These are phyloP conservation scores for Helobdella robusta DNA, from an alignment of 2,888 invertebrate genomes.

Conservation along the genomic window DNA sequence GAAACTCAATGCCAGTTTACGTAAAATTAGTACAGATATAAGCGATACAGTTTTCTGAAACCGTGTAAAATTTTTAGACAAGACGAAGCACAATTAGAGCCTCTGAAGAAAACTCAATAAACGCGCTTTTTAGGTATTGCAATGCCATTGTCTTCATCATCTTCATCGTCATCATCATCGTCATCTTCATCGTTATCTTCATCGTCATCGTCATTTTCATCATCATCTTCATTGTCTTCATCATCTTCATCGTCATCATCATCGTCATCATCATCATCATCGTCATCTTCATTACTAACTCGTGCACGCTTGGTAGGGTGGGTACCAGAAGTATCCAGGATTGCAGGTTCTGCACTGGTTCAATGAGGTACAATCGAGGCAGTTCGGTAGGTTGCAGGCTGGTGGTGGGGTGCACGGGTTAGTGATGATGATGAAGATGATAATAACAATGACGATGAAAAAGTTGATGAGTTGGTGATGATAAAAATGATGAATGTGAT, in stretches of 20 bases:
- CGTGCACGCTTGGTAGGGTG: not conserved
- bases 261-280: not conserved
- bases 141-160: not conserved
- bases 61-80: too few species aligned
- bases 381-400: slow-evolving; percentile 7
- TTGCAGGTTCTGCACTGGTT: not conserved
- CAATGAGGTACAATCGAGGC: not conserved
- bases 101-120: too few species aligned
- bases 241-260: not conserved
- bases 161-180: slow-evolving; percentile 18
- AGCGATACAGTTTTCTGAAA: too few species aligned
- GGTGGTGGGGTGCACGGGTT: not conserved
- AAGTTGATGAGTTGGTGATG: not conserved
- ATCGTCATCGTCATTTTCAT: not conserved
- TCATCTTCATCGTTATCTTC: not conserved
- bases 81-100: too few species aligned
- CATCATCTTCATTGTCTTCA: too few species aligned
- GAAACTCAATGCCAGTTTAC: too few species aligned
- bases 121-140: not conserved
- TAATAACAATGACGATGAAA: not conserved
- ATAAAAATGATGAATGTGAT: not conserved
- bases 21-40: too few species aligned
- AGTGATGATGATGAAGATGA: not conserved
- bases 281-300: not conserved
- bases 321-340: slow-evolving; percentile 2